Evolutionary conservation across 2,888 invertebrate species (phyloP).

Genomic region (Agrotis clavis): DNA sequence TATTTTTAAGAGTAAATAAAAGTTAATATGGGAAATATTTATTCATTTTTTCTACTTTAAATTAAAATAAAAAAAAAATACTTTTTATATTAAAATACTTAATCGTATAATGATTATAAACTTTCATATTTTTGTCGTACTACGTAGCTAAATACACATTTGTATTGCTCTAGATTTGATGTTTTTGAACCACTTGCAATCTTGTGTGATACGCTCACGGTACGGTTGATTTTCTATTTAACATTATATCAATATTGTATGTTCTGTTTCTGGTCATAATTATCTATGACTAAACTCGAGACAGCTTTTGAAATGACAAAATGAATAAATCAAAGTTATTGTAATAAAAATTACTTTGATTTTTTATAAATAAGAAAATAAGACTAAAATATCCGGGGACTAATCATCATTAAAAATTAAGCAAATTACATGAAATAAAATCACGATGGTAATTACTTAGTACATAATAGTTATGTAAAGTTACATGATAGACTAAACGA

Average conservation of each 20-base stretch:
- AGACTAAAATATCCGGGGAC: constrained; percentile 40
- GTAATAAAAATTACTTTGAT: constrained; percentile 24
- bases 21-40: constrained; percentile 56
- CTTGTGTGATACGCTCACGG: constrained; percentile 8
- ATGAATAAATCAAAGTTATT: constrained; percentile 13
- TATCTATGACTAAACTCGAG: constrained; percentile 33
- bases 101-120: constrained; percentile 25
- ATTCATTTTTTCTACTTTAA: constrained; percentile 62
- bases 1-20: constrained; percentile 67
- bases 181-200: constrained; percentile 22
- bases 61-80: constrained; percentile 41
- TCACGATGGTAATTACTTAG: constrained; percentile 59
- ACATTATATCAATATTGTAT: constrained; percentile 30
- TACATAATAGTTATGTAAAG: constrained; percentile 50
- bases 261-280: constrained; percentile 13
- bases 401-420: constrained; percentile 42
- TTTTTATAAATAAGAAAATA: constrained; percentile 43
- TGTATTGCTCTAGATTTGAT: constrained; percentile 28
- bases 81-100: constrained; percentile 45
- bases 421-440: constrained; percentile 55
- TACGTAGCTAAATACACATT: constrained; percentile 11
- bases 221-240: constrained; percentile 42
- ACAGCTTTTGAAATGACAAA: constrained; percentile 35
- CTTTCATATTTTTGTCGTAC: constrained; percentile 22
- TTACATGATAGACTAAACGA: constrained; percentile 59